phyloP scores from a whole-genome alignment of 1,140 invertebrate genomes.

The Nomia melanderi region DNA sequence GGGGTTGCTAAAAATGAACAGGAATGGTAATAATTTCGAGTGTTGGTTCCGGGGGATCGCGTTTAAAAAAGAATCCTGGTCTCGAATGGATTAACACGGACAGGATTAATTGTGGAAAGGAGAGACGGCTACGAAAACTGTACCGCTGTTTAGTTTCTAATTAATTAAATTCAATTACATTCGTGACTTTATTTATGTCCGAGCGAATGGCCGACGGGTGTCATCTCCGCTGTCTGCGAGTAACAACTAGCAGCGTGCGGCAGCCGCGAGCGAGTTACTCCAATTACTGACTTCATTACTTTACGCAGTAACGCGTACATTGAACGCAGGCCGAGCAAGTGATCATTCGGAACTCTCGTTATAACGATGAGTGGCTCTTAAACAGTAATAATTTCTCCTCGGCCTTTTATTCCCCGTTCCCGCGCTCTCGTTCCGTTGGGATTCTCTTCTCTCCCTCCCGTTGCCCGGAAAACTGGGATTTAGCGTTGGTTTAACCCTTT shows the following conservation, averaged over 20 bases:
- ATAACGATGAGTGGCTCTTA: neutral
- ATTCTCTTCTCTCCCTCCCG: neutral
- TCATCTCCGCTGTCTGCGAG: neutral
- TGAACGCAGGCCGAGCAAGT: slow-evolving; percentile 27
- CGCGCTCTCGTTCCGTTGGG: neutral
- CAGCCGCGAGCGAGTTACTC: slow-evolving; percentile 45
- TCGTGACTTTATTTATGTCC: neutral
- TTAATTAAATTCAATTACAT: neutral
- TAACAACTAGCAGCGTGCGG: neutral
- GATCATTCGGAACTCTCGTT: slow-evolving; percentile 16
- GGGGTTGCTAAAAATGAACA: too few species aligned
- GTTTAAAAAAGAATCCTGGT: too few species aligned
- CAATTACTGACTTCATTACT: slow-evolving; percentile 60
- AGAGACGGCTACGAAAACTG: neutral
- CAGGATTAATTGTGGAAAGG: too few species aligned
- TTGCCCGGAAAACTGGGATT: neutral
- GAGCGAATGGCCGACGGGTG: neutral
- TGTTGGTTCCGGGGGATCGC: too few species aligned
- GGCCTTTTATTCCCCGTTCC: neutral
- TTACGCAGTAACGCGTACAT: slow-evolving; percentile 51
- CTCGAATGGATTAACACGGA: too few species aligned
- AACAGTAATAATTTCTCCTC: neutral
- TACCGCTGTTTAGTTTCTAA: neutral
- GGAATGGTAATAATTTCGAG: too few species aligned
- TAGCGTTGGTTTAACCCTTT: too few species aligned